These are phyloP conservation scores for Aricia artaxerxes DNA, from an alignment of 2,888 invertebrate species.

Conservation along the genomic window DNA sequence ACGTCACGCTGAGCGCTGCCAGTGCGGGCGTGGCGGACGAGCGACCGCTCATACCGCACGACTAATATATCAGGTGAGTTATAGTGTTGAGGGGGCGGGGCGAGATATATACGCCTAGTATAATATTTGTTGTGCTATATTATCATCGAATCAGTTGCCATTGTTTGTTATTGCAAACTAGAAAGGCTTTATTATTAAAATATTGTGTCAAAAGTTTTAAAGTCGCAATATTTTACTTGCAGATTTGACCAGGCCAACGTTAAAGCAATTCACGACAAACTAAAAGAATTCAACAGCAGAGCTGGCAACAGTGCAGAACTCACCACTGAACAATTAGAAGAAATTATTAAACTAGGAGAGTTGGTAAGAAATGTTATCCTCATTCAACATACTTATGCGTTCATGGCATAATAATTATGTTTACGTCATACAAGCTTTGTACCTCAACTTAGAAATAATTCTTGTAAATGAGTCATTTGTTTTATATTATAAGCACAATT, in stretches of 20 bases:
- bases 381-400: background rate
- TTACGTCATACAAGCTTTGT: background rate
- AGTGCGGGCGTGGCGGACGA: constrained; percentile 37
- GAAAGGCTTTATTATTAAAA: no score
- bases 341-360: constrained; percentile 83
- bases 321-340: constrained; percentile 79
- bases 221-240: constrained; percentile 55
- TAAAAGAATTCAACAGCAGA: constrained; percentile 87
- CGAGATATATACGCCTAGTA: background rate
- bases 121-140: no score
- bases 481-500: background rate
- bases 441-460: background rate
- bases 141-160: no score
- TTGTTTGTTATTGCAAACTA: no score
- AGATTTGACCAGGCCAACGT: constrained; percentile 90
- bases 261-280: constrained; percentile 86
- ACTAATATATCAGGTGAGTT: constrained; percentile 43
- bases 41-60: constrained; percentile 51
- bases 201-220: background rate
- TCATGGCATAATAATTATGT: background rate
- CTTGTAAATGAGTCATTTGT: no score
- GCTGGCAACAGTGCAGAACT: constrained; percentile 75
- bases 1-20: no score
- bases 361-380: background rate
- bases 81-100: background rate